Base-by-base conservation (phyloP, 2,113 vertebrate genomes). In the Menura novaehollandiae region DNA sequence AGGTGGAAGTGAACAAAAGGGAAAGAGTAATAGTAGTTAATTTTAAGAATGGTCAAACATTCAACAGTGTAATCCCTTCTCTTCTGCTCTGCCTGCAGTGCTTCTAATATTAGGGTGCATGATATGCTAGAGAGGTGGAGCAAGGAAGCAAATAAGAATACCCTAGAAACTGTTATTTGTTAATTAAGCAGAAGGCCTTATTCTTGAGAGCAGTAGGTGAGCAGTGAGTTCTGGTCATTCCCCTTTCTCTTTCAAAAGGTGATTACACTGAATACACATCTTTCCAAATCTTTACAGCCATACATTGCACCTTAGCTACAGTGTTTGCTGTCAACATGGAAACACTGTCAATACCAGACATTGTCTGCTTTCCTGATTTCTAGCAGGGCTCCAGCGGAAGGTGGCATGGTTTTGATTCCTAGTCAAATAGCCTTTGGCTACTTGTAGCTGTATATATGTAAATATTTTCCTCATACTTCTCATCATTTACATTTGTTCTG, bases 401-500 rank as follows among this genome's bases (percentile, higher is more conserved):
- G 27, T 83, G 37, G 15, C 32, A 30, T 88, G 53, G 10, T 44
- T 94, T 92, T 72, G 14, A 27, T 92, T 85, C 18, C 17, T 55
- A 27, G 39, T 43, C 21, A 72, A n/a, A 52, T 66, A 69, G 41
- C 30, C 24, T 72, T 68, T 59, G 27, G 39, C 47, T 90, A 30
- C 24, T 80, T 62, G 52, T 63, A 67, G 68, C 55, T 93, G 20
- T 18, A 8, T 69, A 11, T 49, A 37, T 52, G 15, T 89, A 62
- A 79, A 62, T 76, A 41, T 81, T 85, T 89, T 63, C 17, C 35
- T 44, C 28, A 10, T 62, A 6, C 9, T 93, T 91, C 46, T 78
- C 6, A 0, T 78, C 6, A 43, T 1, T 0, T 52, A 21, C 6
- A 1, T 63, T 58, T 78, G 7, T 75, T 86, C n/a, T 71, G 11